Base-by-base conservation (phyloP, 2,113 vertebrate genomes). In the Istiophorus platypterus region DNA sequence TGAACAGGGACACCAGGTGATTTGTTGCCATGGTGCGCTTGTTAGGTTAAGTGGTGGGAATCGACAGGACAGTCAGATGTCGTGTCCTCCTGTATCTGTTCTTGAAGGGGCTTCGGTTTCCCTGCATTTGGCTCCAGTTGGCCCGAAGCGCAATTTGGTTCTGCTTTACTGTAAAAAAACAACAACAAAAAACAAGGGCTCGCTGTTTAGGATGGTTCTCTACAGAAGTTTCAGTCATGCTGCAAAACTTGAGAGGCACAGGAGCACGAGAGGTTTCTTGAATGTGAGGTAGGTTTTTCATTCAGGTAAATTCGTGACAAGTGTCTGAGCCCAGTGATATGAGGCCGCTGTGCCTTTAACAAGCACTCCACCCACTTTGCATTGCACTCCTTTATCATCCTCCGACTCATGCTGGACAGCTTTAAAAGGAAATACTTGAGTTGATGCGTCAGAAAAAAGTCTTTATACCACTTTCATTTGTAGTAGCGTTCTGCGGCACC, bases 41-140 rank as follows among this genome's bases (percentile, higher is more conserved):
- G 95, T 95, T 96, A 95, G 93, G 93, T 93, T 95, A 96, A 96
- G 95, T 96, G 93, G 94, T 91, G 90, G 75, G 81, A 94, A 95
- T 95, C 85, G 93, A 95, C 94, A 89, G 86, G 91, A 85, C 45
- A 49, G 59, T 90, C 78, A 84, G 86, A 85, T 75, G 87, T 76
- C 67, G 76, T 81, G 71, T 92, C 81, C 81, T 72, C 70, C 76
- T 70, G 45, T 54, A 82, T 90, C 80, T 88, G 34, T 72, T 77
- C 72, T 65, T 66, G 42, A 80, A 42, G 59, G n/a, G 20, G 41
- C 9, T 83, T 68, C 45, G 42, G 34, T 65, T 78, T 61, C 22
- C 22, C 29, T 65, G 70, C 5, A 1, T 59, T 81, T 51, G 37
- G 26, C 37, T 39, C 9, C 37, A 39, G 37, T 7, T 39, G 37